Evolutionary conservation across 1,140 invertebrate genomes (phyloP).

Genomic region (Drosophila sechellia): DNA sequence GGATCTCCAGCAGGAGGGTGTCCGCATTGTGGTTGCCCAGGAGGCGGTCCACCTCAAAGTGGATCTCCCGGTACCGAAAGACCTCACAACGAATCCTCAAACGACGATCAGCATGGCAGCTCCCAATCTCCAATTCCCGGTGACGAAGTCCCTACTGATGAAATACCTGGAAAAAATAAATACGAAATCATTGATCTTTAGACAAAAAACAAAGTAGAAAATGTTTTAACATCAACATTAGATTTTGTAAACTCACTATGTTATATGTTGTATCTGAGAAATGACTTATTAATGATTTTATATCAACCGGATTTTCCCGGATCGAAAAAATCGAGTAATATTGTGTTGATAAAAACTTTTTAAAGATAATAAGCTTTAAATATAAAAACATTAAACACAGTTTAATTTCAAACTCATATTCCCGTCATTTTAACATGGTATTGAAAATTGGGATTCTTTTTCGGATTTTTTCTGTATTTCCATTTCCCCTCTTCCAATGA

Average conservation of each 20-base stretch:
- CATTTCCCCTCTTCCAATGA: neutral
- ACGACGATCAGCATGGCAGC: neutral
- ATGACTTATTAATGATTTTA: no score
- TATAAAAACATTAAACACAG: no score
- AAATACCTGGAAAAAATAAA: neutral
- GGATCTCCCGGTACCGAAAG: neutral
- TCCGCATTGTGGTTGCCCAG: neutral
- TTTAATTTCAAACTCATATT: no score
- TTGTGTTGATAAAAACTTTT: no score
- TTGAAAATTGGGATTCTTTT: neutral
- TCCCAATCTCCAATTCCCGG: neutral
- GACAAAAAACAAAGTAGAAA: neutral
- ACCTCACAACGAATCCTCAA: neutral
- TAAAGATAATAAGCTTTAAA: no score
- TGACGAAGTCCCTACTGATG: neutral
- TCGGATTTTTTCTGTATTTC: neutral
- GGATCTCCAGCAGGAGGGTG: neutral
- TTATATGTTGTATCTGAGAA: no score
- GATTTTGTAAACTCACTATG: no score
- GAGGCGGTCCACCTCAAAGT: conserved; percentile 1
- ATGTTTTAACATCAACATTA: neutral
- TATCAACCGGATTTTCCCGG: no score
- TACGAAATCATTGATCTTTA: conserved; percentile 1
- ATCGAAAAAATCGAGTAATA: no score
- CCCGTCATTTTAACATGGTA: neutral